A percentile compares a stretch with the other conserved stretches of the same genome.
These are phyloP conservation scores for Chloroceryle inda DNA, from an alignment of 2,797 vertebrate species.

Conservation along the genomic window DNA sequence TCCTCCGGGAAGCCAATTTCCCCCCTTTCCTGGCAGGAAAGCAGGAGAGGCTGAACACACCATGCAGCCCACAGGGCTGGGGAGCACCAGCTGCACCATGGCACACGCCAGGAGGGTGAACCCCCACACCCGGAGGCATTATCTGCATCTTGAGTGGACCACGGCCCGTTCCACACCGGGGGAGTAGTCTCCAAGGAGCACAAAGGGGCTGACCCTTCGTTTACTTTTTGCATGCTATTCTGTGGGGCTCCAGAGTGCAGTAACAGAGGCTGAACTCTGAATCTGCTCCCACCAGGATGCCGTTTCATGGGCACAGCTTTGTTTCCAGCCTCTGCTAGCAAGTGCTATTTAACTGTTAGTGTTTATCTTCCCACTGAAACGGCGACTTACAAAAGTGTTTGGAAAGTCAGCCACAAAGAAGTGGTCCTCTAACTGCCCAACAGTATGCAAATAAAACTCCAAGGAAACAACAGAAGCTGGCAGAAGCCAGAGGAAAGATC, in stretches of 20 bases:
- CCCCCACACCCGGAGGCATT: rapidly evolving
- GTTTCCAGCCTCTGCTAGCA: neutral
- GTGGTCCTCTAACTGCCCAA: neutral
- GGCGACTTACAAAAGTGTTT: neutral
- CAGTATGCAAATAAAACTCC: neutral
- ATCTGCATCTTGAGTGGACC: rapidly evolving
- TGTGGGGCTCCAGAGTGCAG: neutral
- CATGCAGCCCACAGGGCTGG: neutral
- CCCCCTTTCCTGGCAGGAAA: neutral
- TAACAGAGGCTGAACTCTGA: neutral
- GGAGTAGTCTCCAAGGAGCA: neutral
- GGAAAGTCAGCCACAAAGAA: neutral
- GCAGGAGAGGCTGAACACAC: neutral
- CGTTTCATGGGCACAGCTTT: rapidly evolving
- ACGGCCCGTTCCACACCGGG: neutral
- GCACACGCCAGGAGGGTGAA: rapidly evolving
- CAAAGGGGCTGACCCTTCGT: no score
- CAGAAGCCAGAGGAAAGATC: neutral
- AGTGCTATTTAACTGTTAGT: neutral
- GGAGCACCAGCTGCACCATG: neutral
- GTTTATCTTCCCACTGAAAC: neutral
- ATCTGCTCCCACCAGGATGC: neutral
- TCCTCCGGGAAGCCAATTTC: neutral
- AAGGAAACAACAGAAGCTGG: neutral
- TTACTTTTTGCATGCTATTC: neutral